A percentile compares a stretch with the other conserved stretches of the same genome.
phyloP scores from a whole-genome alignment of 1,140 invertebrate species.

The Brachystomella parvula region DNA sequence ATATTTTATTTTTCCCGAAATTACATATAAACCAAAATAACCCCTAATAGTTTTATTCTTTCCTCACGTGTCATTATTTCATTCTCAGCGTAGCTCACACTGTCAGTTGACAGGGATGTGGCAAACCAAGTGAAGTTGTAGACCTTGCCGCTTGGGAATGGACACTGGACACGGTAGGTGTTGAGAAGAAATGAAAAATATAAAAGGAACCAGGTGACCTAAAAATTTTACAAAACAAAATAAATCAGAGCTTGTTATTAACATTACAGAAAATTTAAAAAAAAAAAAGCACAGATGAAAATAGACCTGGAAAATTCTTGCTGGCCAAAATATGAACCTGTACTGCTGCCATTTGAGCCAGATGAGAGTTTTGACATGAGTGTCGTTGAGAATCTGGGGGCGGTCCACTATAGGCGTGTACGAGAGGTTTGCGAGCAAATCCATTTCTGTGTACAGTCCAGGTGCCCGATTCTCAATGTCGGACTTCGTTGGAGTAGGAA shows the following conservation, averaged over 20 bases:
- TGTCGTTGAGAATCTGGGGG: not conserved
- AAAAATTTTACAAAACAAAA: not conserved
- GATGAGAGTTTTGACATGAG: not conserved
- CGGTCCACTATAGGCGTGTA: not conserved
- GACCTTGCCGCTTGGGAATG: not conserved
- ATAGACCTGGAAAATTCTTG: constrained; percentile 5
- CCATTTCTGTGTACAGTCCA: not conserved
- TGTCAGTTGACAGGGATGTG: not conserved
- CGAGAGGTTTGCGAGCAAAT: not conserved
- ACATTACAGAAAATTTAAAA: not conserved
- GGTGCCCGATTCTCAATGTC: not conserved
- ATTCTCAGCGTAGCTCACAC: not conserved
- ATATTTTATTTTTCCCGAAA: not conserved
- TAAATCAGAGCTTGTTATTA: not conserved
- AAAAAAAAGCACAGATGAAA: not conserved
- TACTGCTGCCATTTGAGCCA: not conserved
- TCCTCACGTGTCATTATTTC: not conserved
- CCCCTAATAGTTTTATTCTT: not conserved
- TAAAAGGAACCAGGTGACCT: not conserved
- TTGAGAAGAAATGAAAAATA: constrained; percentile 3
- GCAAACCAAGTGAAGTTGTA: constrained; percentile 6
- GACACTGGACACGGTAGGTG: not conserved
- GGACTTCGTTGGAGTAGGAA: not conserved
- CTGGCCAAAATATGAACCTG: not conserved
- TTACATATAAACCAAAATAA: not conserved